Percentiles rank a stretch among this genome's conserved stretches.
Evolutionary conservation across 2,113 vertebrate genomes (phyloP).

Genomic region (Panthera uncia): DNA sequence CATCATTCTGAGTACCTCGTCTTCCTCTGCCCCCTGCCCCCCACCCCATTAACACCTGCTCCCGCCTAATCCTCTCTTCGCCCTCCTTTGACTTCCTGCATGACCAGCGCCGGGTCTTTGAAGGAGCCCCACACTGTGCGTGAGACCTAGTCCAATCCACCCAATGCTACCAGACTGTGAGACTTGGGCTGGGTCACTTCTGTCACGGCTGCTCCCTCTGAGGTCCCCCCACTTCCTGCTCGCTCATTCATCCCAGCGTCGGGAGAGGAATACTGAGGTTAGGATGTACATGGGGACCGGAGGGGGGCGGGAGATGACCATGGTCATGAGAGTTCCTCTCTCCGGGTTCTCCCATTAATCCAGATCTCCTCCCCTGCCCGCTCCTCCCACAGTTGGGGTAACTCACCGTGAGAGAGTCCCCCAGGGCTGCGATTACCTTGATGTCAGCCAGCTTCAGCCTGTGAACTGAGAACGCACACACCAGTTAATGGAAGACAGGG

Average conservation of each 20-base stretch:
- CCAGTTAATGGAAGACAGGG: neutral
- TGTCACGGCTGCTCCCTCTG: neutral
- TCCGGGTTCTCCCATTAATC: neutral
- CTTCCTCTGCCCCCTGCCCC: neutral
- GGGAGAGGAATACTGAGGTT: neutral
- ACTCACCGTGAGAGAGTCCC: conserved; percentile 96
- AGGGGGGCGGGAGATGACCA: fast-evolving
- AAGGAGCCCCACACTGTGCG: fast-evolving
- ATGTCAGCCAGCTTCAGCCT: conserved; percentile 93
- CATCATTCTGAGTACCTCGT: neutral
- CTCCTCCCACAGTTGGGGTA: neutral
- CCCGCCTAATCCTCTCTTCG: neutral
- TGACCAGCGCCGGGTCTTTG: neutral
- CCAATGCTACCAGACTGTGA: neutral
- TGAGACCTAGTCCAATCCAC: neutral
- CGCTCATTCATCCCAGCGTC: neutral
- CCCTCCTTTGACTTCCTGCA: neutral
- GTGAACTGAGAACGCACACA: conserved; percentile 87
- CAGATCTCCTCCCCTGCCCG: neutral
- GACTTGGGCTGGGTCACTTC: neutral
- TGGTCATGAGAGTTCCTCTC: neutral
- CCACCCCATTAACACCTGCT: neutral
- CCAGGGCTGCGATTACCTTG: conserved; percentile 92
- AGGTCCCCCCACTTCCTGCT: neutral
- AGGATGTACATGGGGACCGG: neutral